A percentile compares a stretch with the other conserved stretches of the same genome.
phyloP scores from a whole-genome alignment of 2,113 vertebrate species.

The Saccopteryx bilineata region DNA sequence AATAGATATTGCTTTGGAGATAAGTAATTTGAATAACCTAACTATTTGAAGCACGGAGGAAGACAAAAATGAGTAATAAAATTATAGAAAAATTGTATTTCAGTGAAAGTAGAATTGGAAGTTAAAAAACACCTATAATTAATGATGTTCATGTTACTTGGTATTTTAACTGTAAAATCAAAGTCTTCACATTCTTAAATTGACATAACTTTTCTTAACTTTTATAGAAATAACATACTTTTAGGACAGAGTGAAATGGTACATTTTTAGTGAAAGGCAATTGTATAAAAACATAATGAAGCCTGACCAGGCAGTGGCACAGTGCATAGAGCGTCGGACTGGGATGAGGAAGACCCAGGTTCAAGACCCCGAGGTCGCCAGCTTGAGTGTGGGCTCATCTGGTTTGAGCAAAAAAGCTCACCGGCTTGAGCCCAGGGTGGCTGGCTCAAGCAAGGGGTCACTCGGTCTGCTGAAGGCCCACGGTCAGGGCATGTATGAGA shows the following conservation, averaged over 20 bases:
- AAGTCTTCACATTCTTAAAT: not conserved
- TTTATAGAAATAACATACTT: conserved; percentile 2
- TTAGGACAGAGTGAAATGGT: not conserved
- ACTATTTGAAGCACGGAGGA: not conserved
- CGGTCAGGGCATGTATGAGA: too few relatives aligned
- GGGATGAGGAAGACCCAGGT: too few relatives aligned
- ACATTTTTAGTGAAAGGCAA: not conserved
- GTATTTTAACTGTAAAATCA: not conserved
- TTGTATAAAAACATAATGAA: not conserved
- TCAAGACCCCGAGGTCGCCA: too few relatives aligned
- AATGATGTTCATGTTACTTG: conserved; percentile 2
- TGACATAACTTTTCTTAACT: not conserved
- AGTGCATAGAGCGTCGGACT: too few relatives aligned
- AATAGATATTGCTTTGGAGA: conserved; percentile 45
- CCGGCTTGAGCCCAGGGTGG: too few relatives aligned
- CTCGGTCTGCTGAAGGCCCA: too few relatives aligned
- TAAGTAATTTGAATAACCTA: not conserved
- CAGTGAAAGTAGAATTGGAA: conserved; percentile 20
- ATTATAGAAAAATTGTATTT: conserved; percentile 7
- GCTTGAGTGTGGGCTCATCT: too few relatives aligned
- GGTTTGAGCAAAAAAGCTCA: too few relatives aligned
- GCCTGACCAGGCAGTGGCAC: too few relatives aligned
- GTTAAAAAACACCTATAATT: not conserved
- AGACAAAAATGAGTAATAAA: conserved; percentile 15
- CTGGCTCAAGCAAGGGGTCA: too few relatives aligned